Evolutionary conservation across 2,888 invertebrate genomes (phyloP).

Genomic region (Cantharis rufa): DNA sequence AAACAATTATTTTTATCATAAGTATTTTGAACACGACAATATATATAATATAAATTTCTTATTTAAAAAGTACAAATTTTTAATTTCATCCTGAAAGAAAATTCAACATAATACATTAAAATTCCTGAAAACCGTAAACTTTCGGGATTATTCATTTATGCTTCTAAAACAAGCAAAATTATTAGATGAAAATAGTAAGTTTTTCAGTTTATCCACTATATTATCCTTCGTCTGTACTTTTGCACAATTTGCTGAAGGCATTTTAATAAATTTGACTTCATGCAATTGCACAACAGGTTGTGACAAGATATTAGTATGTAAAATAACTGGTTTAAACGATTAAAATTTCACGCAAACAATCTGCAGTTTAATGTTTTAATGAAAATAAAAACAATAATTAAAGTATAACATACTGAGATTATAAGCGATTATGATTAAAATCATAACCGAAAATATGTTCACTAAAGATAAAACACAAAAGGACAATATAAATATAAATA

Average conservation of each 20-base stretch:
- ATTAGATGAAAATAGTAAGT: background rate
- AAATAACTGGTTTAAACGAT: conserved; percentile 5
- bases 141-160: no score
- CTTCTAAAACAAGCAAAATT: no score
- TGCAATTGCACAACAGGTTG: conserved; percentile 4
- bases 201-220: background rate
- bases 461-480: background rate
- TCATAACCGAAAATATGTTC: background rate
- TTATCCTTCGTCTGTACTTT: background rate
- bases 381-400: background rate
- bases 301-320: background rate
- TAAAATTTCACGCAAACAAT: background rate
- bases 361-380: background rate
- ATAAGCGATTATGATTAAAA: background rate
- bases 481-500: conserved; percentile 21
- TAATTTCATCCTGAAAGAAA: no score
- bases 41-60: no score
- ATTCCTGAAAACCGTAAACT: no score
- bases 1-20: no score
- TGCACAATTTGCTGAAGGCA: background rate
- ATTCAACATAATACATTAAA: no score
- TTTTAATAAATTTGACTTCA: conserved; percentile 1
- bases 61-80: no score
- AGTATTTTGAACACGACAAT: no score
- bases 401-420: background rate